Conservation (phyloP, 1,140 invertebrate species). For the Tetramorium alpestre region DNA sequence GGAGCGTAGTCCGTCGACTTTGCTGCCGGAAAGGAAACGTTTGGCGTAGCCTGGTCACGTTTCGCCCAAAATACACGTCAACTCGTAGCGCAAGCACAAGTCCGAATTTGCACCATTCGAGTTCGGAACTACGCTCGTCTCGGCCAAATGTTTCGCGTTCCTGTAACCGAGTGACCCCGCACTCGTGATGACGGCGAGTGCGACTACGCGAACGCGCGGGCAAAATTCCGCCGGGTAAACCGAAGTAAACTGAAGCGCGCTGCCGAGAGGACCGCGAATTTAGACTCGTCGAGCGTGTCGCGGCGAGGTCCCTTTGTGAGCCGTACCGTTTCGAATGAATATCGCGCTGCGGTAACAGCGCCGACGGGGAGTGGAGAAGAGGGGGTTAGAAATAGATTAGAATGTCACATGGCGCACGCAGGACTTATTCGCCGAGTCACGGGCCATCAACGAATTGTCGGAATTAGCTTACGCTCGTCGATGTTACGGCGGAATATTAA, state of each 20-base stretch:
- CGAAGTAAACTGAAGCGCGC: conserved; percentile 31
- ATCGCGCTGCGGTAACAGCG: background rate
- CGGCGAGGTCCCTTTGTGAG: conserved; percentile 11
- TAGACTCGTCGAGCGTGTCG: background rate
- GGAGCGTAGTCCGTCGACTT: conserved; percentile 4
- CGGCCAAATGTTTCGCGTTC: conserved; percentile 67
- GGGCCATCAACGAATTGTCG: conserved; percentile 27
- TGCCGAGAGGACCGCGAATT: conserved; percentile 37
- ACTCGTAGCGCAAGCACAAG: conserved; percentile 17
- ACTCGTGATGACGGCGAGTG: conserved; percentile 40
- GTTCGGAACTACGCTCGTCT: conserved; percentile 67
- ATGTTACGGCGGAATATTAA: conserved; percentile 27
- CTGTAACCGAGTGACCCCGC: conserved; percentile 66
- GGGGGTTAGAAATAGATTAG: conserved; percentile 41
- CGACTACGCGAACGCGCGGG: conserved; percentile 42
- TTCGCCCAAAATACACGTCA: conserved; percentile 50
- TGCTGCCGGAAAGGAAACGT: conserved; percentile 39
- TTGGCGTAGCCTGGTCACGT: conserved; percentile 46
- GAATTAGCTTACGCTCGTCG: background rate
- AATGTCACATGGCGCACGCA: background rate
- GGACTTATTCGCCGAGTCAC: conserved; percentile 8
- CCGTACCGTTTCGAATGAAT: conserved; percentile 26
- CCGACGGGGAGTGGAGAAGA: too few species aligned
- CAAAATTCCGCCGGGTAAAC: conserved; percentile 49
- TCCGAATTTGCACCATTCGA: conserved; percentile 28